Conservation (phyloP, 2,113 vertebrate species). For the Pseudopodoces humilis region DNA sequence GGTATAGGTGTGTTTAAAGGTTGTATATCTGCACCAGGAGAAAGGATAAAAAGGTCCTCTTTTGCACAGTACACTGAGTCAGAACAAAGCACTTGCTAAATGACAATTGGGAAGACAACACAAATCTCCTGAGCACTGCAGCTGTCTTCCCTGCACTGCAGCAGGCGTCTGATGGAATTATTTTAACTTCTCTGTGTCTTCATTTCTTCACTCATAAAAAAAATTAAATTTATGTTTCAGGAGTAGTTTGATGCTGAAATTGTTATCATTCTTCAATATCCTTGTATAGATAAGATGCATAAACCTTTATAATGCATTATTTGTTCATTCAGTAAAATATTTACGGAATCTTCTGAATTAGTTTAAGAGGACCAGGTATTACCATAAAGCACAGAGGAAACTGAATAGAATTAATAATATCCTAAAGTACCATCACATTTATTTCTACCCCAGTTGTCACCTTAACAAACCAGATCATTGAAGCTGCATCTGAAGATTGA, state of each 20-base stretch:
- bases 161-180: background rate
- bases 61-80: background rate
- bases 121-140: background rate
- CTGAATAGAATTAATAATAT: background rate
- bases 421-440: background rate
- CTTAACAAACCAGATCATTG: background rate
- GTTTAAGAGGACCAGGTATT: background rate
- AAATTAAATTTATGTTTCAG: background rate
- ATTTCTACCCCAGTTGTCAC: background rate
- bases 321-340: background rate
- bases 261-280: background rate
- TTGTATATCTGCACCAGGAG: background rate
- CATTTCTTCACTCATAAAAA: background rate
- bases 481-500: background rate
- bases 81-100: background rate
- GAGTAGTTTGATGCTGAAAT: background rate
- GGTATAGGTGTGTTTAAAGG: background rate
- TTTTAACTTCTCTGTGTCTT: background rate
- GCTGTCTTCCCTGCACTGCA: background rate
- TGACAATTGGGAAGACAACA: background rate
- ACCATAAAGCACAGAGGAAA: background rate
- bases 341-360: background rate
- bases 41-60: background rate
- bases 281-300: background rate
- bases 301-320: background rate